phyloP scores from a whole-genome alignment of 1,140 invertebrate genomes.

The Metaphire vulgaris region DNA sequence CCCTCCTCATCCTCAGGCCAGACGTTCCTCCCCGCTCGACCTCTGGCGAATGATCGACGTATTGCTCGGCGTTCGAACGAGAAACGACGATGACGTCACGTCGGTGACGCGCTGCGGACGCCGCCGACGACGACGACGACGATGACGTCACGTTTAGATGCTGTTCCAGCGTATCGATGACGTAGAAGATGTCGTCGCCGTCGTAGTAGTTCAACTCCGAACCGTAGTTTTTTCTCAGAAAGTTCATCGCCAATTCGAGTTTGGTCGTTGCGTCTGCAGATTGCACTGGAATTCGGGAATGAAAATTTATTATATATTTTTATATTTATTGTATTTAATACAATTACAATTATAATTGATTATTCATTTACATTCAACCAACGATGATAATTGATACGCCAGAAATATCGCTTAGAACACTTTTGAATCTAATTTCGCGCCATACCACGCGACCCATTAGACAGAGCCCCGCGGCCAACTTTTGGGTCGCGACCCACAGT shows the following conservation, averaged over 20 bases:
- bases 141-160: not conserved
- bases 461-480: no score
- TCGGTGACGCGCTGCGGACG: not conserved
- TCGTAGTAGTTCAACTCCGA: not conserved
- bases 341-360: no score
- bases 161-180: not conserved
- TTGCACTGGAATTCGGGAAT: constrained; percentile 1
- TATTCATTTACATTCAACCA: no score
- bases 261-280: not conserved
- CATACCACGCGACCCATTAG: no score
- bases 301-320: no score
- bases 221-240: not conserved
- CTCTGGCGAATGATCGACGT: not conserved
- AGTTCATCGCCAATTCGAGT: not conserved
- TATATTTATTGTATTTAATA: no score
- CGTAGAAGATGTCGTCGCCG: not conserved
- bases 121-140: not conserved
- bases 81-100: not conserved
- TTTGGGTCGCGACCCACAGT: no score
- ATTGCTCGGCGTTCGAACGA: no score
- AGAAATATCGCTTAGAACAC: no score
- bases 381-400: no score
- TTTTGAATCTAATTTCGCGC: no score
- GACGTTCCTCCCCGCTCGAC: not conserved
- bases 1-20: not conserved